Evolutionary conservation across 2,888 invertebrate genomes (phyloP).

Genomic region (Xylocampa areola): DNA sequence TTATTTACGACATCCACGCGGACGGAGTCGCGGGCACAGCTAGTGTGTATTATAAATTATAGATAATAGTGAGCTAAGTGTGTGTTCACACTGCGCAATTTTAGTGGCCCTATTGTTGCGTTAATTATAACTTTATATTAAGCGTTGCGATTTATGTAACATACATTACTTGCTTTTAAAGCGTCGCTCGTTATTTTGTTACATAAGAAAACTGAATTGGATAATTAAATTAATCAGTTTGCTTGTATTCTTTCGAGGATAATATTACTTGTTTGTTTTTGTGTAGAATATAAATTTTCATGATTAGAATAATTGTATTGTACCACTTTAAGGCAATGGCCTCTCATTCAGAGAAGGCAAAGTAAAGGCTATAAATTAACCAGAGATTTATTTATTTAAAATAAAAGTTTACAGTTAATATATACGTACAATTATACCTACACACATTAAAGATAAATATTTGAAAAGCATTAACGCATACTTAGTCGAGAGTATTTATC

Average conservation of each 20-base stretch:
- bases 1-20: too few relatives aligned
- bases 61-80: conserved; percentile 7
- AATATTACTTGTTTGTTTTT: neutral
- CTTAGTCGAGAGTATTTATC: too few relatives aligned
- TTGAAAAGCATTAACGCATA: neutral
- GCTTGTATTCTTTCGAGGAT: conserved; percentile 6
- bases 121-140: conserved; percentile 23
- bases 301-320: too few relatives aligned
- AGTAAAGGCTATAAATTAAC: too few relatives aligned
- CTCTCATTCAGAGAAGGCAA: too few relatives aligned
- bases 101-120: conserved; percentile 14
- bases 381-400: too few relatives aligned
- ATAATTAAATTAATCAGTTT: conserved; percentile 18
- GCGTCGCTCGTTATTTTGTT: conserved; percentile 10
- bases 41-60: conserved; percentile 11
- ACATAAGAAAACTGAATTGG: conserved; percentile 15
- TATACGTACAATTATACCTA: neutral
- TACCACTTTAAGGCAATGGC: too few relatives aligned
- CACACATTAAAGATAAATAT: neutral
- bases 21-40: too few relatives aligned
- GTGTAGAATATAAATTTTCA: neutral
- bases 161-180: neutral
- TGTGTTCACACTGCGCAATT: conserved; percentile 4
- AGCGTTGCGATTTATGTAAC: conserved; percentile 17
- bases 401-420: neutral